Evolutionary conservation across 2,113 vertebrate genomes (phyloP), one percentile per base, ranked within the genome.

Genomic region (Cygnus buccinator): DNA sequence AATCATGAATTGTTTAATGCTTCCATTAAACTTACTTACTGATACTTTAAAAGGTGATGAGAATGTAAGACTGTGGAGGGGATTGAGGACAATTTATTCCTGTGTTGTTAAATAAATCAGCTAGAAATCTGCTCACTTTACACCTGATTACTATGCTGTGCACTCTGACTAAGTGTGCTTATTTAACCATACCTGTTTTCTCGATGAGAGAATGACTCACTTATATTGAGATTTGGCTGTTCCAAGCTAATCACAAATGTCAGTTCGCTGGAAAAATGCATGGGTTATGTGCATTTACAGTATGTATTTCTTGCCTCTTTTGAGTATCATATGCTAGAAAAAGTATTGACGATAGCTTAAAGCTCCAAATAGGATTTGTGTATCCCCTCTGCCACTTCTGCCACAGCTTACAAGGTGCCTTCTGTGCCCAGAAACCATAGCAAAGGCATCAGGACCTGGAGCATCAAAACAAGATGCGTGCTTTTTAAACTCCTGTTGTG

Each of bases 361-460:
- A 72, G 65, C 50, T 62, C 52, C 41, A 28, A 6, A 7, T 4
- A 19, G 0, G 5, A 13, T 68, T 21, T 68, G 41, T 1, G 2
- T 35, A 3, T 39, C 52, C 9, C 23, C 37, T 31, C 68, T 58
- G 54, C 39, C 72, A 43, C 41, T 33, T 52, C 50, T 25, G 50
- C 50, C 39, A 26, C 23, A 43, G 54, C 28, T 43, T n/a, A 29
- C 31, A n/a, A 41, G 71, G 15, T 31, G 37, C 23, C 48, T 52
- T 3, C 44, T 21, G 41, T 41, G n/a, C 44, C 39, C 1, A 4
- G 16, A 43, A 20, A 21, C 55, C 23, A 7, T 21, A 28, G 33
- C n/a, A 19, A 57, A 41, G 57, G 2, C 0, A 6, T 52, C 0
- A 2, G 63, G 58, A 31, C 39, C 58, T 41, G 58, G 48, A 52